phyloP scores from a whole-genome alignment of 2,888 invertebrate species.

The Melanostoma mellinum region DNA sequence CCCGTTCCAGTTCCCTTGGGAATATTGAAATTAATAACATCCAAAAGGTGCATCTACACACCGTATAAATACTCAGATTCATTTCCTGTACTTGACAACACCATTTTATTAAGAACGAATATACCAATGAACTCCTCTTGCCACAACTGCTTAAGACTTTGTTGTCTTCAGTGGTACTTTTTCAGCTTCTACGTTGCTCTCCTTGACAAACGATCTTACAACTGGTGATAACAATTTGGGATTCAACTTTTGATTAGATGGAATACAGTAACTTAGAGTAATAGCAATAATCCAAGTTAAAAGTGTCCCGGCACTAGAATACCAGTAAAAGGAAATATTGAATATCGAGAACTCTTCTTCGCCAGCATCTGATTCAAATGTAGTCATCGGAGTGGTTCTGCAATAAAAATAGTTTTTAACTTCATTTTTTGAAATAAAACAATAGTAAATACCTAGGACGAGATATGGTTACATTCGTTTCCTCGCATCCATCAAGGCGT shows the following conservation, averaged over 20 bases:
- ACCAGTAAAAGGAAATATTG: conserved; percentile 85
- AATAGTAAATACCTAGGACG: conserved; percentile 29
- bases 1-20: too few relatives aligned
- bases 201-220: conserved; percentile 74
- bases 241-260: conserved; percentile 76
- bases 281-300: conserved; percentile 83
- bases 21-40: too few relatives aligned
- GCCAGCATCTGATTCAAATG: background rate
- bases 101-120: too few relatives aligned
- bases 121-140: too few relatives aligned
- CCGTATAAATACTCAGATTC: too few relatives aligned
- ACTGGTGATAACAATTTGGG: conserved; percentile 77
- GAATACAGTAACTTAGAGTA: conserved; percentile 83
- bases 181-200: conserved; percentile 51
- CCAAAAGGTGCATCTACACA: too few relatives aligned
- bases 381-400: background rate
- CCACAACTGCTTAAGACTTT: too few relatives aligned
- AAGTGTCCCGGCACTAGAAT: conserved; percentile 83
- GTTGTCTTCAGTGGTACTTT: conserved; percentile 27
- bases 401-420: background rate
- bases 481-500: conserved; percentile 76
- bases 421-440: background rate
- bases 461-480: conserved; percentile 71
- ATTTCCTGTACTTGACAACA: too few relatives aligned
- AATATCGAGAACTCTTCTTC: conserved; percentile 80